Evolutionary conservation across 2,113 vertebrate genomes (phyloP).

Genomic region (Phocoena sinus): DNA sequence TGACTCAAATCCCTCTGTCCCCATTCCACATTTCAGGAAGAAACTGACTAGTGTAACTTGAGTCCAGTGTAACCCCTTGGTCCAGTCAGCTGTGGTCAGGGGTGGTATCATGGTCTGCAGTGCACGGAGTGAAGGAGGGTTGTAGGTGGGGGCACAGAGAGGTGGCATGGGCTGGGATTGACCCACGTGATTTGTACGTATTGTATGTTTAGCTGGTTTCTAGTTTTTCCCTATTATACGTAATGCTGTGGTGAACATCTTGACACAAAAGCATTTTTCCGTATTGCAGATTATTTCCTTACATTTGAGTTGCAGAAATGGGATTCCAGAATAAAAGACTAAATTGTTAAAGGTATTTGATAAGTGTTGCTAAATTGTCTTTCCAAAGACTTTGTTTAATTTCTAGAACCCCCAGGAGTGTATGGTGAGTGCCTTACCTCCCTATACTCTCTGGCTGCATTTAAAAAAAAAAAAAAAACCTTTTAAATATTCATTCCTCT

Average conservation of each 20-base stretch:
- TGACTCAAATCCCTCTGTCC: not conserved
- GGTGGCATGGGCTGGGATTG: not conserved
- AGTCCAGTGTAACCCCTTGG: not conserved
- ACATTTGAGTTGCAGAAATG: not conserved
- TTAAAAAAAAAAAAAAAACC: not conserved
- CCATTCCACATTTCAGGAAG: not conserved
- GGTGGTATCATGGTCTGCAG: not conserved
- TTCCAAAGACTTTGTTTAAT: not conserved
- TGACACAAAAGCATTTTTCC: not conserved
- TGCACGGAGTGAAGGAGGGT: not conserved
- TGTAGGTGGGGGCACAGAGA: not conserved
- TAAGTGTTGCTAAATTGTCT: not conserved
- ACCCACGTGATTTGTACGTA: not conserved
- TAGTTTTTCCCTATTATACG: not conserved
- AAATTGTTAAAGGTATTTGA: not conserved
- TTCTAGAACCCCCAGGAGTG: not conserved
- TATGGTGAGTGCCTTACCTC: not conserved
- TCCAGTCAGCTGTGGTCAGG: not conserved
- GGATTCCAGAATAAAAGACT: conserved; percentile 11
- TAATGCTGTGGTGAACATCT: not conserved
- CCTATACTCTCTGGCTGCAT: not conserved
- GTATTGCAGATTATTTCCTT: conserved; percentile 20
- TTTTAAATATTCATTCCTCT: not conserved
- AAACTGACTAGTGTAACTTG: not conserved
- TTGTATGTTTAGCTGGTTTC: not conserved